Conservation (phyloP, 2,888 invertebrate genomes). For the Tolmerus cingulatus region DNA sequence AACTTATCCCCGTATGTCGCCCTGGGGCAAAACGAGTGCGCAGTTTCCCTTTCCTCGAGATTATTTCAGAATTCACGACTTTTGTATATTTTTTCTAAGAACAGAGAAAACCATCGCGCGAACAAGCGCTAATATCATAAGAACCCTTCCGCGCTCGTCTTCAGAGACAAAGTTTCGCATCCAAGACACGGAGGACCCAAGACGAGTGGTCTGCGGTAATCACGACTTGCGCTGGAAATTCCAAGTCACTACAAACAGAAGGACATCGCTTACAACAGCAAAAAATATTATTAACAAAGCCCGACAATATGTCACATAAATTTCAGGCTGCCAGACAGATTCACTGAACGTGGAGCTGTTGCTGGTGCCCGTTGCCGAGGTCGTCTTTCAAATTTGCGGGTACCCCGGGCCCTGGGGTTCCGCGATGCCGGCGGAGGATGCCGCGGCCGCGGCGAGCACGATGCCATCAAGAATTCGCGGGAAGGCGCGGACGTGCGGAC, state of each 20-base stretch:
- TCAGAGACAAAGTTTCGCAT: conserved; percentile 27
- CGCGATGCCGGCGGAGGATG: background rate
- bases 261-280: conserved; percentile 4
- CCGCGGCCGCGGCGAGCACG: background rate
- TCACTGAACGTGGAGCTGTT: conserved; percentile 29
- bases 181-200: conserved; percentile 29
- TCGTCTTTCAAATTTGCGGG: conserved; percentile 36
- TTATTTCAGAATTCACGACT: conserved; percentile 40
- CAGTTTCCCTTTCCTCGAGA: conserved; percentile 10
- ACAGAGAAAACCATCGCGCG: conserved; percentile 17
- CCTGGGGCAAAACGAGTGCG: background rate
- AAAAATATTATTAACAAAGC: conserved; percentile 44
- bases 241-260: conserved; percentile 13
- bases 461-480: background rate
- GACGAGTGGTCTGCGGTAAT: conserved; percentile 37
- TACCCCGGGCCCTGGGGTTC: conserved; percentile 4
- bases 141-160: conserved; percentile 32
- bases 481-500: background rate
- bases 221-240: conserved; percentile 43
- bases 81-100: conserved; percentile 35
- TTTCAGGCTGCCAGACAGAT: conserved; percentile 44
- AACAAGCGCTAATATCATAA: conserved; percentile 28
- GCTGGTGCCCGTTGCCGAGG: conserved; percentile 30
- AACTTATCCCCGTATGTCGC: background rate
- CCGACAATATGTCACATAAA: conserved; percentile 46